Evolutionary conservation across 2,797 vertebrate species (phyloP), one percentile per base, ranked within the genome.

Genomic region (Tamandua tetradactyla): DNA sequence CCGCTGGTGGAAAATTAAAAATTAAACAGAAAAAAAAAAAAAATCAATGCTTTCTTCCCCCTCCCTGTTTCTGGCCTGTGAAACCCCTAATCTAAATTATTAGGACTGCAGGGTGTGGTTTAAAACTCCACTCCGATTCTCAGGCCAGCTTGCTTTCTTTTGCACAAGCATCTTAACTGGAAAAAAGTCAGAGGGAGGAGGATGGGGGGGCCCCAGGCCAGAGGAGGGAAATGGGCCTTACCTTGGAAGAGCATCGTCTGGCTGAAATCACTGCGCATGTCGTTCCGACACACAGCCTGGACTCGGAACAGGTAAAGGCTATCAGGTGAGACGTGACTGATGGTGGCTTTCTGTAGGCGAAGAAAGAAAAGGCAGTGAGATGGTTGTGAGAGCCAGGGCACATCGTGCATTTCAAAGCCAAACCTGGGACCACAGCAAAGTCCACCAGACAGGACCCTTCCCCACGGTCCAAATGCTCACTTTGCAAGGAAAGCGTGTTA

Each of bases 221-320:
- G 37, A 37, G 13, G 62, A 40, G 14, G 32, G 18, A 9, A 69
- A 57, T 0, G 4, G 2, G 75, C 88, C 97, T 98, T 98, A 99
- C 99, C 99, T 99, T 99, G 99, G 97, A 99, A 99, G 89, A 99
- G 99, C 99, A 99, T 99, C 93, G 99, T 99, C 98, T 99, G 99
- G 98, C 99, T 99, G 98, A 99, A 99, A 98, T 99, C 99, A 85
- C 99, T 99, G 97, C 99, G 99, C 99, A 99, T 99, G 98, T 99
- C 99, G 37, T 99, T 99, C 95, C 98, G 98, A 98, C 99, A 99
- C 95, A 99, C 98, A 1, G 99, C 99, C 98, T 99, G 99, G 87
- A 99, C 99, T 86, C 99, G 98, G 97, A 99, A 99, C 97, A 99
- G 98, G 98, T 99, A 99, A 91, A 99, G 98, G 97, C 99, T 99